These are phyloP conservation scores for Zosterops hypoxanthus DNA, from an alignment of 2,113 vertebrate genomes.

Conservation along the genomic window DNA sequence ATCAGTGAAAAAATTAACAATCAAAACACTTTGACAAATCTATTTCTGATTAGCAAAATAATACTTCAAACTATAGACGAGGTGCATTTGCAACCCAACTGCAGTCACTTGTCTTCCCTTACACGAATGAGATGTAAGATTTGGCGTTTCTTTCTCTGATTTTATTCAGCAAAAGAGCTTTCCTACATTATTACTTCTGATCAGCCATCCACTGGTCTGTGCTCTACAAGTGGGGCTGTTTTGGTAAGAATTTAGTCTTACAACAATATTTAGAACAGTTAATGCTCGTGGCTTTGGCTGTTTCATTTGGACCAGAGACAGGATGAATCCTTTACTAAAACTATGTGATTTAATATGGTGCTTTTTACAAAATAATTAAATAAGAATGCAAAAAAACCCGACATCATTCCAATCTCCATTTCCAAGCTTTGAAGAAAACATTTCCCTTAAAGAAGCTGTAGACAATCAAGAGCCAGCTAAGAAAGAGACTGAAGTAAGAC, in stretches of 20 bases:
- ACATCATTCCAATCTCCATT: background rate
- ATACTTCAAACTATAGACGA: background rate
- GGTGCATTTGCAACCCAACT: background rate
- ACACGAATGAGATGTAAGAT: background rate
- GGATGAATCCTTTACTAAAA: background rate
- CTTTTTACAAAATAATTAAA: background rate
- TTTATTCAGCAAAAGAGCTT: background rate
- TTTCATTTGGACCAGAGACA: background rate
- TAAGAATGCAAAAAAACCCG: background rate
- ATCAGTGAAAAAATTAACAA: background rate
- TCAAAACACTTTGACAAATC: background rate
- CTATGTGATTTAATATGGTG: background rate
- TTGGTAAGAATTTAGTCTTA: background rate
- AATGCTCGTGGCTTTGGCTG: background rate
- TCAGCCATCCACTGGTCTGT: background rate
- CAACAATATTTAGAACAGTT: background rate
- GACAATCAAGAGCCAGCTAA: background rate
- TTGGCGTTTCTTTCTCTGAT: background rate
- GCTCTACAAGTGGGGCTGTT: background rate
- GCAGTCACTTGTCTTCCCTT: background rate
- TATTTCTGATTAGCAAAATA: background rate
- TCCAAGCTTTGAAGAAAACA: background rate
- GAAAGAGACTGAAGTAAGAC: background rate
- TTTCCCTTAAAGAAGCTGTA: background rate
- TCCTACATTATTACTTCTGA: background rate